phyloP scores from a whole-genome alignment of 2,888 invertebrate species.

The Aelia acuminata region DNA sequence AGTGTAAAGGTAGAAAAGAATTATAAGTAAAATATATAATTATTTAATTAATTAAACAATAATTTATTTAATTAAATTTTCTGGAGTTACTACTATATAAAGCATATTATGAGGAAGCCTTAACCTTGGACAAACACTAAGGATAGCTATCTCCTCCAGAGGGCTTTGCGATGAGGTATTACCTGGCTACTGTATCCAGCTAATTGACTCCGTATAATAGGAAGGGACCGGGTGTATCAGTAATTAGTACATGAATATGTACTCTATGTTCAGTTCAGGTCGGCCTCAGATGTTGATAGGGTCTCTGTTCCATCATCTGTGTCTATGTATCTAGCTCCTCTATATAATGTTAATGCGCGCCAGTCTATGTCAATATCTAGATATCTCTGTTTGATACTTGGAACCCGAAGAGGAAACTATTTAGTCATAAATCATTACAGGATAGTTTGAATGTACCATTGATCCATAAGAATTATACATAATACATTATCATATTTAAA shows the following conservation, averaged over 20 bases:
- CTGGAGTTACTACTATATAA: too few species aligned
- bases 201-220: conserved; percentile 4
- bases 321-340: not conserved
- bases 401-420: too few species aligned
- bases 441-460: too few species aligned
- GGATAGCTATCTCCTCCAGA: not conserved
- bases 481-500: too few species aligned
- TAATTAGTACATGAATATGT: conserved; percentile 35
- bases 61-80: too few species aligned
- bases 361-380: not conserved
- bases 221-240: conserved; percentile 45
- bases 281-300: not conserved
- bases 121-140: not conserved
- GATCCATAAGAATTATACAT: too few species aligned
- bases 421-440: too few species aligned
- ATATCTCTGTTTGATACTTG: too few species aligned
- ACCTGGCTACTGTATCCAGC: not conserved
- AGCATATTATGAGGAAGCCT: too few species aligned
- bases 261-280: conserved; percentile 16
- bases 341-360: not conserved
- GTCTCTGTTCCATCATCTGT: not conserved
- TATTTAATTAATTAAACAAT: too few species aligned
- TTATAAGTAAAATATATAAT: too few species aligned
- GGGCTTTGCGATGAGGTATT: not conserved
- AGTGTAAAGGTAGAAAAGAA: too few species aligned